A percentile compares a stretch with the other conserved stretches of the same genome.
Evolutionary conservation across 2,113 vertebrate species (phyloP).

Genomic region (Saguinus midas): DNA sequence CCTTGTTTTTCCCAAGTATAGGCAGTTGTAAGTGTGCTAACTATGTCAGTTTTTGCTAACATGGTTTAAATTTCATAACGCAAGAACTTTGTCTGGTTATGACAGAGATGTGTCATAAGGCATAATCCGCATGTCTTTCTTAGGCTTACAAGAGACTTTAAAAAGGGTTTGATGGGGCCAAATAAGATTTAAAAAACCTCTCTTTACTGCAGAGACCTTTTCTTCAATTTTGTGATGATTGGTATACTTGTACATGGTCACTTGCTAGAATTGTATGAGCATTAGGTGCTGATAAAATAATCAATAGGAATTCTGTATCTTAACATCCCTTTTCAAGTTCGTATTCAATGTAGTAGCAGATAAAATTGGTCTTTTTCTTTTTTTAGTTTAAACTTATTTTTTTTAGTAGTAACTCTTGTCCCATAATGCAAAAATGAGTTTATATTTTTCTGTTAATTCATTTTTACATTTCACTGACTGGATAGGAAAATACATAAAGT

Average conservation of each 20-base stretch:
- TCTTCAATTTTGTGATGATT: neutral
- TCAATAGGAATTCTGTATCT: neutral
- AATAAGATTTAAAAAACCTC: neutral
- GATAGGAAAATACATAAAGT: neutral
- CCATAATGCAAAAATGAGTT: neutral
- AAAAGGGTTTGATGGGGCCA: neutral
- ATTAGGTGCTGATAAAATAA: slow-evolving; percentile 29
- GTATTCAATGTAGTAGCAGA: slow-evolving; percentile 2
- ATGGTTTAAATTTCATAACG: neutral
- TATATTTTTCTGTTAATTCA: slow-evolving; percentile 1
- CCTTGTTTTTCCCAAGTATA: neutral
- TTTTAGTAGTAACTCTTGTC: neutral
- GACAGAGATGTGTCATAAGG: slow-evolving; percentile 19
- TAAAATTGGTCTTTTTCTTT: neutral
- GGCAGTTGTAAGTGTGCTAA: neutral
- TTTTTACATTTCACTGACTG: neutral
- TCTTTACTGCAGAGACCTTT: neutral
- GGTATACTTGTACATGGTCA: neutral
- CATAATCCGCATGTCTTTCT: neutral
- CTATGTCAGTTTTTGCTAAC: neutral
- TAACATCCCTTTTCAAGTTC: neutral
- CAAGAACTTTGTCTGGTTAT: neutral
- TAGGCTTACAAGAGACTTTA: neutral
- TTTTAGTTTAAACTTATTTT: neutral
- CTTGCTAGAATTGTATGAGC: slow-evolving; percentile 3